Base-by-base conservation (phyloP, 1,140 invertebrate species). In the Monochamus saltuarius region DNA sequence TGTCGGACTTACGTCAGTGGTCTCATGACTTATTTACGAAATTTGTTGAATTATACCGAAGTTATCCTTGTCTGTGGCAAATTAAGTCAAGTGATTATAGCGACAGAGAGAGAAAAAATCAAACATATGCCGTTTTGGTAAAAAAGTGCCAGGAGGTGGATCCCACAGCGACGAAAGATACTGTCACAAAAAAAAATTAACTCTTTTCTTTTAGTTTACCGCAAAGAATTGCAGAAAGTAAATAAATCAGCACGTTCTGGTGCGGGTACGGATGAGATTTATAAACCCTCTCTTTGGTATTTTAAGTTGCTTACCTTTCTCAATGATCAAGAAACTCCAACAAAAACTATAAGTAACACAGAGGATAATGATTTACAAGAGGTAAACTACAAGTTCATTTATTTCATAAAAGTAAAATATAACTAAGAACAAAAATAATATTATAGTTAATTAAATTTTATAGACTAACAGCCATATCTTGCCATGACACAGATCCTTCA, bases 101-200 rank as follows among this genome's bases (percentile, higher is more conserved):
- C 10, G 62, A 76, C 55, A 64, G 65, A 19, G 13, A 62, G 4
- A 62, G 65, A 13, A 70, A 73, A 43, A 64, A 66, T 9, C 51
- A 66, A 10, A 70, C 69, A 0, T 75, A 74, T 52, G 61, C 63
- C 0, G 38, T 46, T 8, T 67, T 76, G 16, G 59, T 74, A 1
- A 58, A 62, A 0, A 73, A 75, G 51, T 53, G 62, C 22, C 50
- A 67, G 10, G 67, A 73, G 40, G 46, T 68, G 0, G 62, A 72
- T 45, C 60, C 67, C 38, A 1, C 40, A 13, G 22, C 22, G 22
- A 29, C 22, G 22, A 29, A 29, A 29, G 22, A 29, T 29, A 39
- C 37, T 47, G 70, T 73, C 2, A 69, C 66, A 34, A 61, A 67
- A 35, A n/a, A 74, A 72, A 54, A 75, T 74, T 37, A 74, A 75